Percentiles rank a stretch among this genome's conserved stretches.
Evolutionary conservation across 2,113 vertebrate genomes (phyloP).

Genomic region (Pangasianodon hypophthalmus): DNA sequence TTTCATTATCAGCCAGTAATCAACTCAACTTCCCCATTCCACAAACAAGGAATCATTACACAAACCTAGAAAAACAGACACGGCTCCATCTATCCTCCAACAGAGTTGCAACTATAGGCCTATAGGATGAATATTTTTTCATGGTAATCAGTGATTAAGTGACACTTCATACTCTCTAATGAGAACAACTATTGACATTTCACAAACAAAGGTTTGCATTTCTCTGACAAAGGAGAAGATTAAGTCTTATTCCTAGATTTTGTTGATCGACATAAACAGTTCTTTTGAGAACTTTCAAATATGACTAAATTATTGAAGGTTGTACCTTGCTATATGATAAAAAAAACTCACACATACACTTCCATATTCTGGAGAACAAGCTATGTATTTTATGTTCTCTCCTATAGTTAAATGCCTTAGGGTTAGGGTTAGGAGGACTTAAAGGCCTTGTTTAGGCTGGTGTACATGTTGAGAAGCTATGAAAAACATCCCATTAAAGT

Average conservation of each 20-base stretch:
- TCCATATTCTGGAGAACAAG: background rate
- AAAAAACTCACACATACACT: background rate
- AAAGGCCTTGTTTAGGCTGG: background rate
- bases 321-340: background rate
- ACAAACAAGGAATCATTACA: constrained; percentile 3
- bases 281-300: background rate
- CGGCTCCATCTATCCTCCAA: too few species aligned
- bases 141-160: constrained; percentile 29
- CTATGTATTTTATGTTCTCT: background rate
- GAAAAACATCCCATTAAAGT: constrained; percentile 11
- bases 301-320: background rate
- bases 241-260: background rate
- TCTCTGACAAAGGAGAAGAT: background rate
- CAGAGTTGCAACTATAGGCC: background rate
- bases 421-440: background rate
- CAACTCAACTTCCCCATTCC: background rate
- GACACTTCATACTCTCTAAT: constrained; percentile 16
- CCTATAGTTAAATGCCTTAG: background rate
- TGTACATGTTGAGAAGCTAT: background rate
- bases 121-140: constrained; percentile 18
- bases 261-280: background rate
- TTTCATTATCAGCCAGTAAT: constrained; percentile 15
- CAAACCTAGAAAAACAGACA: background rate
- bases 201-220: constrained; percentile 53
- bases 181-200: constrained; percentile 61